These are phyloP conservation scores for Aphodius sticticus DNA, from an alignment of 2,888 invertebrate species.

Conservation along the genomic window DNA sequence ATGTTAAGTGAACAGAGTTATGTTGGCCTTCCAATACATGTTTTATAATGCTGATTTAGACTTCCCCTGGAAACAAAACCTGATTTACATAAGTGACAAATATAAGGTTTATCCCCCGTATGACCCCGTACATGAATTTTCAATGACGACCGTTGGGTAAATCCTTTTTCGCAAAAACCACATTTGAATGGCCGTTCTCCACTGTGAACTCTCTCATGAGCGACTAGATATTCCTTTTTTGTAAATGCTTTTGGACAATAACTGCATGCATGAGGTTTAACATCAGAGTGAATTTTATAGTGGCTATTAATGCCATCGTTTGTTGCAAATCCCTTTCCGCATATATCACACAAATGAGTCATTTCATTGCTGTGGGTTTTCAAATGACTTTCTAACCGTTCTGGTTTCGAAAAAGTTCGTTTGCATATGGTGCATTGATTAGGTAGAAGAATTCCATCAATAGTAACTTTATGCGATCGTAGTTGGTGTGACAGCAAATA, in stretches of 20 bases:
- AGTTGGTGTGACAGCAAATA: conserved; percentile 61
- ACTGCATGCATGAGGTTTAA: conserved; percentile 47
- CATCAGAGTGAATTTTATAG: conserved; percentile 47
- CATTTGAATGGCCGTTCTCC: conserved; percentile 48
- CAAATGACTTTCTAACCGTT: conserved; percentile 60
- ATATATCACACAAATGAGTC: conserved; percentile 52
- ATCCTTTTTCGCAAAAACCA: not conserved
- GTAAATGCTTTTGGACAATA: conserved; percentile 49
- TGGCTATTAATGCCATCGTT: conserved; percentile 52
- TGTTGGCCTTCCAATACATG: not conserved
- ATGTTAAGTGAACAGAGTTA: too few species aligned
- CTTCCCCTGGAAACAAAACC: not conserved
- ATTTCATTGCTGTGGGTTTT: conserved; percentile 45
- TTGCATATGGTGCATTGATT: conserved; percentile 46
- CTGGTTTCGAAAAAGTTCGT: conserved; percentile 50
- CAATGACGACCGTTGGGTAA: not conserved
- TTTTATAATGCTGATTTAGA: not conserved
- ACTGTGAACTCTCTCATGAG: conserved; percentile 53
- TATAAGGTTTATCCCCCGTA: not conserved
- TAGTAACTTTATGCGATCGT: conserved; percentile 54
- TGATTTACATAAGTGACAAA: not conserved
- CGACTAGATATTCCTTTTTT: conserved; percentile 50
- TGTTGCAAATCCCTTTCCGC: conserved; percentile 53
- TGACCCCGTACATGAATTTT: not conserved
- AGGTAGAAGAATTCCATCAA: conserved; percentile 55